phyloP scores from a whole-genome alignment of 1,140 invertebrate species.

The Sweltsa coloradensis region DNA sequence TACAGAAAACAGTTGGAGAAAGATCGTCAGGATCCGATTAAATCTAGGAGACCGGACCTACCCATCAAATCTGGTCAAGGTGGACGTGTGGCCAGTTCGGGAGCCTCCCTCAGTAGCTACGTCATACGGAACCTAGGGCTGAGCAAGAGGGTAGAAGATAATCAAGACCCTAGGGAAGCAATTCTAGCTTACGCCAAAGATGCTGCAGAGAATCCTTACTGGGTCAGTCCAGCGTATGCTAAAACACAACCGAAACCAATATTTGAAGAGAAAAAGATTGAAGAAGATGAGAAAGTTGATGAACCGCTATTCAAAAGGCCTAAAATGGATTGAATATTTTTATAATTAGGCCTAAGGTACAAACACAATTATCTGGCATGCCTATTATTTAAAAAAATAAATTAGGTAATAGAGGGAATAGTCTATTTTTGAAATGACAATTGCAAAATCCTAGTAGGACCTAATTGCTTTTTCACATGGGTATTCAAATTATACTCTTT shows the following conservation, averaged over 20 bases:
- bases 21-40: constrained; percentile 80
- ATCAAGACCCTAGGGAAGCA: constrained; percentile 92
- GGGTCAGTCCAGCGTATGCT: constrained; percentile 84
- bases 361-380: too few relatives aligned
- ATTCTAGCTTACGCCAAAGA: constrained; percentile 96
- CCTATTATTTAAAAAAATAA: too few relatives aligned
- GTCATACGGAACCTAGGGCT: constrained; percentile 91
- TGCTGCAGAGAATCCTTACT: constrained; percentile 93
- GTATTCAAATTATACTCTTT: too few relatives aligned
- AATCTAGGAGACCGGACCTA: constrained; percentile 86
- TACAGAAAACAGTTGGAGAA: constrained; percentile 87
- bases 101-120: constrained; percentile 93
- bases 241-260: constrained; percentile 72
- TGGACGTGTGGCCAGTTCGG: constrained; percentile 87
- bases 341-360: too few relatives aligned
- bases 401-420: too few relatives aligned
- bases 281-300: constrained; percentile 19
- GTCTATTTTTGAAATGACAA: too few relatives aligned
- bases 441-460: too few relatives aligned
- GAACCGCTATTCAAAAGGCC: background rate
- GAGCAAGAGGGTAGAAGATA: constrained; percentile 86
- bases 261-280: constrained; percentile 40
- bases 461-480: too few relatives aligned
- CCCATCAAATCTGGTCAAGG: constrained; percentile 88
- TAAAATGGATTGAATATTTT: too few relatives aligned